These are phyloP conservation scores for Eueremaeus valkanovi DNA, from an alignment of 2,888 invertebrate genomes.

Conservation along the genomic window DNA sequence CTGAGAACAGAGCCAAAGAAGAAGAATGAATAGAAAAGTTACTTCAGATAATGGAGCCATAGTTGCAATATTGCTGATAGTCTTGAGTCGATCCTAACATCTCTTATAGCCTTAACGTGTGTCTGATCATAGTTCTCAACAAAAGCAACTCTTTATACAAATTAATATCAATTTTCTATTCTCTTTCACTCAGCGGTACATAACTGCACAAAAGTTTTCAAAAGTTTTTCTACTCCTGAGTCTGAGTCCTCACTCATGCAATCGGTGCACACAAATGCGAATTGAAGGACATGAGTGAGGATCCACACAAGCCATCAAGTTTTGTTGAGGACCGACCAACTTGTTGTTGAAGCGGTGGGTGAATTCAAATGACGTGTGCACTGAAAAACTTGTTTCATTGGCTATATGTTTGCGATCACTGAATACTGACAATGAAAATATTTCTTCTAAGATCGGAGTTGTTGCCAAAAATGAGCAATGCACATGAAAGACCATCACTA, in stretches of 20 bases:
- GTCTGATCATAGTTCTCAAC: neutral
- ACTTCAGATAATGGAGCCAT: conserved; percentile 6
- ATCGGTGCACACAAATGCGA: neutral
- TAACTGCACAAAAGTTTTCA: neutral
- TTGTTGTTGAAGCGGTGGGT: conserved; percentile 6
- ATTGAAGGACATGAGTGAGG: conserved; percentile 28
- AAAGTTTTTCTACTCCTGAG: neutral
- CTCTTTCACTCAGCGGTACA: neutral
- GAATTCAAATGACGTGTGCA: conserved; percentile 22
- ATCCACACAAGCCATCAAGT: conserved; percentile 29
- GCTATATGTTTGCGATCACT: no score
- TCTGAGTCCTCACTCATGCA: neutral
- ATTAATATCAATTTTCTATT: neutral
- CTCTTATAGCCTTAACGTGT: neutral
- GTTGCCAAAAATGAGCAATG: no score
- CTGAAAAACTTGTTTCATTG: conserved; percentile 25
- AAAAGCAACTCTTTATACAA: conserved; percentile 10
- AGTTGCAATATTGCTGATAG: neutral
- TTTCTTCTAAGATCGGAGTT: no score
- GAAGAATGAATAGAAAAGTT: neutral
- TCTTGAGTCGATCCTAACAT: neutral
- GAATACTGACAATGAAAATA: no score
- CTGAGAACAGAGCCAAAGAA: neutral
- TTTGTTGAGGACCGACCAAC: conserved; percentile 2
- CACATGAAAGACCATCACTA: no score